phyloP scores from a whole-genome alignment of 2,888 invertebrate genomes.

The Cosmopolites sordidus region DNA sequence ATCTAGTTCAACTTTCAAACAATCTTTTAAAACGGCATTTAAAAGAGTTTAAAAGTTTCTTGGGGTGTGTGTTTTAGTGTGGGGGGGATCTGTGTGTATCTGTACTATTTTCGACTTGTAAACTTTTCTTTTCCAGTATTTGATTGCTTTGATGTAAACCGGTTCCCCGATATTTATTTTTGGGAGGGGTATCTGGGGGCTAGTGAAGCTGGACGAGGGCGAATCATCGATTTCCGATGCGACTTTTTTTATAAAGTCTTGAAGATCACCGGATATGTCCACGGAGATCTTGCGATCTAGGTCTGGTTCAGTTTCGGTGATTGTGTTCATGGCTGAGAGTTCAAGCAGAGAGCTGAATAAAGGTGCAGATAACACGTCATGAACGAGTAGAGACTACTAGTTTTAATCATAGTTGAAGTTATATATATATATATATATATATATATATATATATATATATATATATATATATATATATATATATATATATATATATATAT shows the following conservation, averaged over 20 bases:
- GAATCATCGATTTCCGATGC: conserved; percentile 22
- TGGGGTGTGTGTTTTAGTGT: no score
- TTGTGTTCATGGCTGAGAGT: conserved; percentile 10
- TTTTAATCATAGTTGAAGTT: no score
- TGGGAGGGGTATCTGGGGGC: conserved; percentile 23
- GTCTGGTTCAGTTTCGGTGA: conserved; percentile 10
- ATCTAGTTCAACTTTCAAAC: conserved; percentile 6
- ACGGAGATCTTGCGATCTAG: conserved; percentile 19
- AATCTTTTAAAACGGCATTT: conserved; percentile 4
- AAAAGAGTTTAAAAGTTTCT: conserved; percentile 11
- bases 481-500: no score
- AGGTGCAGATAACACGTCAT: neutral
- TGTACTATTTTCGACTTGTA: conserved; percentile 45
- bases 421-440: no score
- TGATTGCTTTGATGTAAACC: conserved; percentile 42
- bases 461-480: no score
- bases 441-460: no score
- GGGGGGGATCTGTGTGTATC: neutral
- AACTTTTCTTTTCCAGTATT: conserved; percentile 46
- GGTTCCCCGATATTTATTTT: conserved; percentile 36
- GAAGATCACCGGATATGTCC: conserved; percentile 19
- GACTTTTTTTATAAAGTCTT: conserved; percentile 22
- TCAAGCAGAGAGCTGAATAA: neutral
- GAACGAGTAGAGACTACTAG: no score
- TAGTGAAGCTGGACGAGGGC: conserved; percentile 6